Evolutionary conservation across 2,113 vertebrate species (phyloP).

Genomic region (Megalops atlanticus): DNA sequence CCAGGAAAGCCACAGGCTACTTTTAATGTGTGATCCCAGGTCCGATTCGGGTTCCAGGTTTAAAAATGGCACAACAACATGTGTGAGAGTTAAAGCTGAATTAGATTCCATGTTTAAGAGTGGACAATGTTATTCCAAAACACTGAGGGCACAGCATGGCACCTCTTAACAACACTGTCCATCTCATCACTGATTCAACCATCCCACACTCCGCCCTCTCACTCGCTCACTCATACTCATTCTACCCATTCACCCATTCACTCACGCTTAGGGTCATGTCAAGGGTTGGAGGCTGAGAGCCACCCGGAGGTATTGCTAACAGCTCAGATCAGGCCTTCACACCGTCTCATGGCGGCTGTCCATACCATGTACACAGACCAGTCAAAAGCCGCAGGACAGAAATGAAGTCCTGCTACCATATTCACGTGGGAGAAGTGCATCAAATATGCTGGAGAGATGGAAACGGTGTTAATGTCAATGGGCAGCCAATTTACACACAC

Average conservation of each 20-base stretch:
- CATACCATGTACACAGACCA: not conserved
- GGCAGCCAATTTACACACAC: not conserved
- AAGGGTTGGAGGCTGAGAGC: not conserved
- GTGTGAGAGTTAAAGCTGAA: not conserved
- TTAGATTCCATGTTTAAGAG: not conserved
- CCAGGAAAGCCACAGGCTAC: too few species aligned
- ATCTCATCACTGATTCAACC: not conserved
- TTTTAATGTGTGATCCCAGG: not conserved
- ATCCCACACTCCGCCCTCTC: too few species aligned
- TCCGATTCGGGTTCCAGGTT: not conserved
- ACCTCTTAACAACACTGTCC: not conserved
- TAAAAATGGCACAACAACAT: not conserved
- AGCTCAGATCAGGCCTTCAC: not conserved
- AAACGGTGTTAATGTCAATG: not conserved
- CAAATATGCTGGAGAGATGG: not conserved
- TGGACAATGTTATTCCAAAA: not conserved
- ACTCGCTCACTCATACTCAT: not conserved
- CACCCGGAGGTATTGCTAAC: not conserved
- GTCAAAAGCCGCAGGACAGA: not conserved
- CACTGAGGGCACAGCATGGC: not conserved
- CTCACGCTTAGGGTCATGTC: not conserved
- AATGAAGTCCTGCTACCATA: not conserved
- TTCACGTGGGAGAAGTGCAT: not conserved
- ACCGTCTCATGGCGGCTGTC: not conserved
- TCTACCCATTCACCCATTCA: too few species aligned